These are phyloP conservation scores for Augochlorella aurata DNA, from an alignment of 2,888 invertebrate species.

Conservation along the genomic window DNA sequence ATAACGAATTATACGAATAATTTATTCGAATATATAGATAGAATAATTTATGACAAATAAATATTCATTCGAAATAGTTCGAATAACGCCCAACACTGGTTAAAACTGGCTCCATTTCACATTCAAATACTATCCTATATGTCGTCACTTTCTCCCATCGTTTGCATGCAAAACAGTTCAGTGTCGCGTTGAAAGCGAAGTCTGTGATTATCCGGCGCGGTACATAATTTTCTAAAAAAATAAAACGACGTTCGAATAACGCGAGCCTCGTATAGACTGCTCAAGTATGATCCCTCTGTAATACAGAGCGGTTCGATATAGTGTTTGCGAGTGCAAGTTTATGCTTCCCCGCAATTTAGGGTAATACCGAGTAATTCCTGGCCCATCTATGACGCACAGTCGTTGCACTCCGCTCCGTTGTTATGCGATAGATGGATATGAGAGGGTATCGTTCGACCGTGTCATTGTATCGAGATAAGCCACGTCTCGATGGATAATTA, in stretches of 20 bases:
- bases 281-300: slow-evolving; percentile 2
- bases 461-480: slow-evolving; percentile 65
- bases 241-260: not conserved
- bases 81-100: too few species aligned
- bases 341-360: slow-evolving; percentile 34
- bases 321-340: slow-evolving; percentile 14
- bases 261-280: not conserved
- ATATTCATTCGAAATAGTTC: too few species aligned
- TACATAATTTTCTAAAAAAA: not conserved
- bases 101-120: too few species aligned
- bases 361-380: slow-evolving; percentile 34
- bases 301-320: not conserved
- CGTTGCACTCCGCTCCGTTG: slow-evolving; percentile 43
- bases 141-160: too few species aligned
- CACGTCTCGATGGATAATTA: slow-evolving; percentile 68
- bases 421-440: slow-evolving; percentile 62
- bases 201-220: not conserved
- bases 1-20: too few species aligned
- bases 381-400: slow-evolving; percentile 12
- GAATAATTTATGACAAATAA: too few species aligned
- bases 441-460: slow-evolving; percentile 44
- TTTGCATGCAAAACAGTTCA: too few species aligned
- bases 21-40: too few species aligned
- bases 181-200: too few species aligned
- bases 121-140: too few species aligned